Evolutionary conservation across 2,113 vertebrate species (phyloP).

Genomic region (Tricholaema leucomelas): DNA sequence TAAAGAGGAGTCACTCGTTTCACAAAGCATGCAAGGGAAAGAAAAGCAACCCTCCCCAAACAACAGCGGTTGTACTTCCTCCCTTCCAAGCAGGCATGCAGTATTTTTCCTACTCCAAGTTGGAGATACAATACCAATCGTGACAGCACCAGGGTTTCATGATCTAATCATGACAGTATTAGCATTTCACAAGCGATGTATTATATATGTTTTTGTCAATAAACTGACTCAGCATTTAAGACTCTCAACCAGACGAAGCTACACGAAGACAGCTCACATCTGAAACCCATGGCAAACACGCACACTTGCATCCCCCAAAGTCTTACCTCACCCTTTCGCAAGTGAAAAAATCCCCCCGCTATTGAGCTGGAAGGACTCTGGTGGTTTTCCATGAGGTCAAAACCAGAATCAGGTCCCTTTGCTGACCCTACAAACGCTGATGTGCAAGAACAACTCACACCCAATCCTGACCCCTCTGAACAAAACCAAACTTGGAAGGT

Average conservation of each 20-base stretch:
- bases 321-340: conserved; percentile 25
- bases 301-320: background rate
- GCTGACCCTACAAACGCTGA: background rate
- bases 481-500: background rate
- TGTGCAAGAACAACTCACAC: background rate
- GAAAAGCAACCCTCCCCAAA: conserved; percentile 6
- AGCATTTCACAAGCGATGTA: conserved; percentile 48
- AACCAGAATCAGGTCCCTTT: background rate
- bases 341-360: conserved; percentile 16
- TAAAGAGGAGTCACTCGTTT: conserved; percentile 13
- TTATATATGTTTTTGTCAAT: conserved; percentile 41
- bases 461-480: background rate
- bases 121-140: background rate
- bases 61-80: background rate
- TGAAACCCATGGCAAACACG: conserved; percentile 24
- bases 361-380: background rate
- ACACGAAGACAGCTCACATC: conserved; percentile 41
- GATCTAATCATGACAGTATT: conserved; percentile 58
- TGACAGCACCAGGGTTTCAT: conserved; percentile 31
- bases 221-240: conserved; percentile 55
- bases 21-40: conserved; percentile 30
- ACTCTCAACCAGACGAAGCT: conserved; percentile 29
- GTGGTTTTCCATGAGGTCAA: conserved; percentile 6
- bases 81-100: background rate
- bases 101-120: conserved; percentile 46